Evolutionary conservation across 1,140 invertebrate genomes (phyloP).

Genomic region (Macrobrachium nipponense): DNA sequence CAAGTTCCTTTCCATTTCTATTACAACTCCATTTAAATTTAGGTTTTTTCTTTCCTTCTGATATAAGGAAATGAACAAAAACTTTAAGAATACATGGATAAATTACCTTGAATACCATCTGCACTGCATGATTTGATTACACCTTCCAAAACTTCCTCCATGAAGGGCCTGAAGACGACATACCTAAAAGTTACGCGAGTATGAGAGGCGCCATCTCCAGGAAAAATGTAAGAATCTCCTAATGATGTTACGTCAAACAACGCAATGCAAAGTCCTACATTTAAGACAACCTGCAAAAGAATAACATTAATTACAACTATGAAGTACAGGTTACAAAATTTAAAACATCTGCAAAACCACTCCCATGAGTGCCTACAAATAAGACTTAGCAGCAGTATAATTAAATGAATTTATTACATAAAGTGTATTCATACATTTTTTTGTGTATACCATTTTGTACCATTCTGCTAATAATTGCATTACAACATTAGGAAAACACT

Average conservation of each 20-base stretch:
- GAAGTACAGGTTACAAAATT: not conserved
- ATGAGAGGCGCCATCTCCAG: constrained; percentile 93
- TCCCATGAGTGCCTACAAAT: no score
- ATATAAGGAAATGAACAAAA: no score
- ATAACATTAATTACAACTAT: not conserved
- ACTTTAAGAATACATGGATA: not conserved
- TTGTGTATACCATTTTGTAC: no score
- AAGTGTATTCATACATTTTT: no score
- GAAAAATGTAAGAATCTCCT: constrained; percentile 90
- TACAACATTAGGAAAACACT: no score
- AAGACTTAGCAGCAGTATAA: no score
- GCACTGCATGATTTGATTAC: constrained; percentile 90
- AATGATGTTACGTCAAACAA: constrained; percentile 89
- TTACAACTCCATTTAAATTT: no score
- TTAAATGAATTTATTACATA: no score
- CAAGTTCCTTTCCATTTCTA: no score
- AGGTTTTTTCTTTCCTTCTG: no score
- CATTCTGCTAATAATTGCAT: no score
- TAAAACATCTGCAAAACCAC: no score
- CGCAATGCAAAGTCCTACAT: constrained; percentile 93
- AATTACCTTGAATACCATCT: constrained; percentile 90
- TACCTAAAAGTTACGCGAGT: constrained; percentile 92
- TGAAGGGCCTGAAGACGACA: constrained; percentile 91
- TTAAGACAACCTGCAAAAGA: constrained; percentile 81
- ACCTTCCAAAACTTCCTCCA: constrained; percentile 92